Evolutionary conservation across 2,113 vertebrate genomes (phyloP).

Genomic region (Stomatorhinus ivindoensis): DNA sequence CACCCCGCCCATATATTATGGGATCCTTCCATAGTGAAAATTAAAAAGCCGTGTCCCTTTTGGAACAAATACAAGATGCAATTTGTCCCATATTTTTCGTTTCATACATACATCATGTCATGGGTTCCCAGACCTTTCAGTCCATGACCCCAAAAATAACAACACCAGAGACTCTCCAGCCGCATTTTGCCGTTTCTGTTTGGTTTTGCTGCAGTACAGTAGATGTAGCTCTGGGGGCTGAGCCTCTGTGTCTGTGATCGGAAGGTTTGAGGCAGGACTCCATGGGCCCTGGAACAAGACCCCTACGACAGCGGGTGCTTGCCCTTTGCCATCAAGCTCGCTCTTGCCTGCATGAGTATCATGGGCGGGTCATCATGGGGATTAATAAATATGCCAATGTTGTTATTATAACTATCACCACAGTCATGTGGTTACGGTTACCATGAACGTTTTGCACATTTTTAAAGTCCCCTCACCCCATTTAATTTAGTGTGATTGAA

Average conservation of each 20-base stretch:
- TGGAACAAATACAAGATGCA: not conserved
- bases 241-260: no score
- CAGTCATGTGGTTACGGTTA: no score
- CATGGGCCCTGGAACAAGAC: not conserved
- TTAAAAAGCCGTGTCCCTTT: not conserved
- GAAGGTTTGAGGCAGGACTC: no score
- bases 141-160: no score
- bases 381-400: no score
- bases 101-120: conserved; percentile 32
- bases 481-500: not conserved
- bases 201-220: no score
- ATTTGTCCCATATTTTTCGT: not conserved
- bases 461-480: not conserved
- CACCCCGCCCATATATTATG: not conserved
- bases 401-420: no score
- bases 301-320: not conserved
- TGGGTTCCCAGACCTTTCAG: conserved; percentile 15
- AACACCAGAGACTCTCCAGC: no score
- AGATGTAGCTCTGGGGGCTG: no score
- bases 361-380: not conserved
- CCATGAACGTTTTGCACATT: not conserved
- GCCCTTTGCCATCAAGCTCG: not conserved
- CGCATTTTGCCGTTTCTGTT: no score
- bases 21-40: not conserved
- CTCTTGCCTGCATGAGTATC: conserved; percentile 26